A percentile compares a stretch with the other conserved stretches of the same genome.
These are phyloP conservation scores for Oreochromis tanganicae DNA, from an alignment of 2,113 vertebrate genomes.

Conservation along the genomic window DNA sequence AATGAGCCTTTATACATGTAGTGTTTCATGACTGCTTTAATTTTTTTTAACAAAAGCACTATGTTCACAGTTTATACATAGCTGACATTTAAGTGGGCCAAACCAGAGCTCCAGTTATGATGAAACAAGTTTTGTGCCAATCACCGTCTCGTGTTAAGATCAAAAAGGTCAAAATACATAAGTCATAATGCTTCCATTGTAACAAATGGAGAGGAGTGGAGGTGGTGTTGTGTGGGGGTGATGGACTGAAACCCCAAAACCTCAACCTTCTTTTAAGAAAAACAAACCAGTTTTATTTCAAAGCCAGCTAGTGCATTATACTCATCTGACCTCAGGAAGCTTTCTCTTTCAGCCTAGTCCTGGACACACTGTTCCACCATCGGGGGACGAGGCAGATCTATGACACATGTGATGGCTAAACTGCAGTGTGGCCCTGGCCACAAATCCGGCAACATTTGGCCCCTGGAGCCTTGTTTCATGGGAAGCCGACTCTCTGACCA, in stretches of 20 bases:
- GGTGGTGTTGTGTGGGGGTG: constrained; percentile 59
- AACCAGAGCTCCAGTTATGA: constrained; percentile 36
- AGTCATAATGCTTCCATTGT: constrained; percentile 58
- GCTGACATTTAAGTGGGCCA: constrained; percentile 48
- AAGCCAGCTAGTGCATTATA: constrained; percentile 51
- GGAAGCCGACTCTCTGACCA: constrained; percentile 33
- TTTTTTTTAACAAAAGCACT: background rate
- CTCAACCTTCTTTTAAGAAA: constrained; percentile 65
- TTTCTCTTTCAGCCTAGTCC: constrained; percentile 41
- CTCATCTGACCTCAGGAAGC: constrained; percentile 64
- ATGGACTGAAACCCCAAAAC: constrained; percentile 60
- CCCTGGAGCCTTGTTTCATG: constrained; percentile 40
- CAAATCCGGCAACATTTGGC: constrained; percentile 39
- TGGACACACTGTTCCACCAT: constrained; percentile 52
- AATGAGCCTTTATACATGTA: background rate
- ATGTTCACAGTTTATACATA: constrained; percentile 27
- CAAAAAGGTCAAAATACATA: constrained; percentile 49
- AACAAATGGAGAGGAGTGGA: constrained; percentile 41
- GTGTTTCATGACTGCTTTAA: background rate
- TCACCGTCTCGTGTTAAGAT: constrained; percentile 55
- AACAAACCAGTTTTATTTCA: constrained; percentile 69
- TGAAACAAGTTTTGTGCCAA: constrained; percentile 54
- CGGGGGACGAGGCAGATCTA: constrained; percentile 31
- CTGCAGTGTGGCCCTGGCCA: constrained; percentile 46
- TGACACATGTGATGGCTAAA: constrained; percentile 45